Evolutionary conservation across 2,797 vertebrate genomes (phyloP).

Genomic region (Coendou prehensilis): DNA sequence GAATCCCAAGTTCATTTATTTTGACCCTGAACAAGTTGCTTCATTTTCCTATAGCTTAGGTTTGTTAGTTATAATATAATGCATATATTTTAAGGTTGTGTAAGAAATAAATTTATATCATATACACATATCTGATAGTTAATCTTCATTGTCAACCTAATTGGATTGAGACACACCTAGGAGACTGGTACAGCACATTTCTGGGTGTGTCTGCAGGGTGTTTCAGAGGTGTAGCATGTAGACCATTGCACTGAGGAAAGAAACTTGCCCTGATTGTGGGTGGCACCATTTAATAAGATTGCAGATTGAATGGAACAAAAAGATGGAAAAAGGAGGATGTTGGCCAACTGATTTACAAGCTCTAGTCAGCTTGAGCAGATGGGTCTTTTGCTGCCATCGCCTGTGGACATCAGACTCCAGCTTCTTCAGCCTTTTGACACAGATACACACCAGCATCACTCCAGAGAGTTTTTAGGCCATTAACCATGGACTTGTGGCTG

Average conservation of each 20-base stretch:
- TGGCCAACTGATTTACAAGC: background rate
- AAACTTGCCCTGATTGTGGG: background rate
- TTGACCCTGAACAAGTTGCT: background rate
- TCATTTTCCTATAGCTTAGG: background rate
- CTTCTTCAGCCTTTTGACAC: background rate
- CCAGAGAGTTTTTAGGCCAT: background rate
- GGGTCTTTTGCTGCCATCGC: background rate
- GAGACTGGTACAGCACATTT: background rate
- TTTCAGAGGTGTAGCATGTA: background rate
- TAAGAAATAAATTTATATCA: background rate
- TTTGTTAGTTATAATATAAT: background rate
- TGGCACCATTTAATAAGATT: background rate
- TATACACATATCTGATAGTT: background rate
- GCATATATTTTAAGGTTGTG: background rate
- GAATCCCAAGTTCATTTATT: background rate
- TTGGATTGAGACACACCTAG: background rate
- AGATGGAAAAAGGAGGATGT: background rate
- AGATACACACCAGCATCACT: background rate
- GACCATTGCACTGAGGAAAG: background rate
- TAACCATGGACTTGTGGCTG: background rate
- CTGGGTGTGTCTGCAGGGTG: background rate
- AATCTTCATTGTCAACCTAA: background rate
- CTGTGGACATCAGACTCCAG: background rate
- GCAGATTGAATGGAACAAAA: background rate
- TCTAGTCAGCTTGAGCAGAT: background rate